Evolutionary conservation across 2,888 invertebrate species (phyloP), one percentile per base, ranked within the genome.

Genomic region (Seira ritae): DNA sequence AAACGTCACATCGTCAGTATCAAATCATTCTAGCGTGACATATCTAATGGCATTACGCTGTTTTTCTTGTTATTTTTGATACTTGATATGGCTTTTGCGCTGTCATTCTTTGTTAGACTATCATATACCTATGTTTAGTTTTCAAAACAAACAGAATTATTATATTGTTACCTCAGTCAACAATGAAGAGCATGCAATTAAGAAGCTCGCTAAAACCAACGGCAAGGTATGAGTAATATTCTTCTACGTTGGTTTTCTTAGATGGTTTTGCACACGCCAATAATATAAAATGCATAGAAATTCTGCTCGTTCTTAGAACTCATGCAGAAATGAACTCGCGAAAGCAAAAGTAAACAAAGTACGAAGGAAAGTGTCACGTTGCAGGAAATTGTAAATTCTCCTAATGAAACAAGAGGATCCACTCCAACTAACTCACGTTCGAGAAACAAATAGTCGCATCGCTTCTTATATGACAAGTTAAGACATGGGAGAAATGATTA

Each of bases 1-100:
- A n/a, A 79, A 72, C 79, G 72, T 80, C 72, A 12, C 70, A 77
- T 70, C 71, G 31, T 79, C 79, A 72, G 66, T 75, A 75, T 79
- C 73, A 73, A 68, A 72, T 80, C 80, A 73, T 80, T 73, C 80
- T 73, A 67, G 8, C 73, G 73, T 80, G 80, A 80, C 80, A 80
- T 73, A 50, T 73, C 80, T 80, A 80, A 80, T 80, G 80, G 80
- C 73, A 73, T 72, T 68, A 73, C 50, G 73, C 68, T 80, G 80
- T 80, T 80, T 80, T 24, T 73, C 37, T 79, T 80, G 73, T 80
- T 68, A 31, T 31, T 80, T 68, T 68, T 42, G 69, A 73, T 80
- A n/a, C n/a, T n/a, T n/a, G n/a, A n/a, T n/a, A n/a, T n/a, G 37
- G 50, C n/a, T 79, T 66, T 79, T 55, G 78, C 78, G 65, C 24